Evolutionary conservation across 1,140 invertebrate genomes (phyloP).

Genomic region (Sminthurides bifidus): DNA sequence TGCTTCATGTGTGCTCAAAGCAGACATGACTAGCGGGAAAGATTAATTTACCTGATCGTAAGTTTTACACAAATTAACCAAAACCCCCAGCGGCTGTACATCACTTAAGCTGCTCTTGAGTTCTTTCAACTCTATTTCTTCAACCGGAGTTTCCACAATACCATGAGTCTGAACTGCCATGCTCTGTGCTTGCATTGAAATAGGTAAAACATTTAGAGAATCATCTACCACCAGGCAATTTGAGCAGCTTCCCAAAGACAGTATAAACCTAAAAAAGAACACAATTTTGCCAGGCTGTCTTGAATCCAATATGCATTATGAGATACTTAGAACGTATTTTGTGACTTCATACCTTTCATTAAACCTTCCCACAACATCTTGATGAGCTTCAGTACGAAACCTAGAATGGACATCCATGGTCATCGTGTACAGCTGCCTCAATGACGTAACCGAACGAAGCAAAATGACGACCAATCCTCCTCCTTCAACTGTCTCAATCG

Average conservation of each 20-base stretch:
- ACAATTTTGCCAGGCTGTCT: too few relatives aligned
- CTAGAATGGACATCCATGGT: conserved; percentile 97
- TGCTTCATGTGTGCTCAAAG: too few relatives aligned
- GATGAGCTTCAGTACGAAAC: conserved; percentile 86
- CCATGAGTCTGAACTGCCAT: conserved; percentile 50
- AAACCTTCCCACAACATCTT: conserved; percentile 83
- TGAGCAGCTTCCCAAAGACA: conserved; percentile 77
- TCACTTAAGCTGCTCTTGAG: conserved; percentile 70
- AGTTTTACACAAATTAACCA: conserved; percentile 87
- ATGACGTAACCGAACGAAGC: conserved; percentile 68
- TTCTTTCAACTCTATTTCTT: conserved; percentile 49
- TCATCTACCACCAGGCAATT: conserved; percentile 90
- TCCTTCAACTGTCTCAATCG: conserved; percentile 97
- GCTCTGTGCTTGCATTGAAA: conserved; percentile 76
- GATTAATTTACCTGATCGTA: conserved; percentile 80
- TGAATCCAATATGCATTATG: too few relatives aligned
- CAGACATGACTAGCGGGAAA: too few relatives aligned
- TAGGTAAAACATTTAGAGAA: conserved; percentile 77
- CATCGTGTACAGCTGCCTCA: conserved; percentile 92
- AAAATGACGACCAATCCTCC: conserved; percentile 84
- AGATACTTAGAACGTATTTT: conserved; percentile 1
- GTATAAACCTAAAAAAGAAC: conserved; percentile 56
- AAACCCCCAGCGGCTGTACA: conserved; percentile 74
- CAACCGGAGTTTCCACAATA: conserved; percentile 34
- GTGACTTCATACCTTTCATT: conserved; percentile 63